A percentile compares a stretch with the other conserved stretches of the same genome.
phyloP scores from a whole-genome alignment of 2,888 invertebrate species.

The Cephus nigrinus region DNA sequence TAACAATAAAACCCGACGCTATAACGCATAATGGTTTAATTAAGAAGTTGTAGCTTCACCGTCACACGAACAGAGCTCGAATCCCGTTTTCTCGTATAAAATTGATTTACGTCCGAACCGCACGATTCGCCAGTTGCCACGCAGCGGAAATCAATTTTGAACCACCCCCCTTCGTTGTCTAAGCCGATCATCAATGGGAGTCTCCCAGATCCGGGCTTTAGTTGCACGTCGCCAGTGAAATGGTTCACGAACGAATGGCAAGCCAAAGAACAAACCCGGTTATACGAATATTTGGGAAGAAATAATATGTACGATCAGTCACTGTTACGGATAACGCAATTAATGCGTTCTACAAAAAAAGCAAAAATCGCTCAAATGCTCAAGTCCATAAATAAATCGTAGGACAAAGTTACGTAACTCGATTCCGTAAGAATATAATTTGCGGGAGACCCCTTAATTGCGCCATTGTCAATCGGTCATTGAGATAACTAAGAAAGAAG shows the following conservation, averaged over 20 bases:
- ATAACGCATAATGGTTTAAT: slow-evolving; percentile 62
- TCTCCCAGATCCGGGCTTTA: not conserved
- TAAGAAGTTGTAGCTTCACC: slow-evolving; percentile 55
- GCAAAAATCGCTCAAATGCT: not conserved
- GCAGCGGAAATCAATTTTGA: not conserved
- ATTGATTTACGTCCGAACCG: slow-evolving; percentile 2
- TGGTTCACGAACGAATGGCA: not conserved
- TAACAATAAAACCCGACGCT: slow-evolving; percentile 57
- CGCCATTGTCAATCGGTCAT: not conserved
- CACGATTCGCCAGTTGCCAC: slow-evolving; percentile 1
- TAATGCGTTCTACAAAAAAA: not conserved
- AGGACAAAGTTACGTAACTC: not conserved
- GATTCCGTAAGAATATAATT: not conserved
- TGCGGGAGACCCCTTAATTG: not conserved
- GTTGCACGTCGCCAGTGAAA: not conserved
- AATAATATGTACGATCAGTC: not conserved
- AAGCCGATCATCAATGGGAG: not conserved
- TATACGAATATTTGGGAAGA: not conserved
- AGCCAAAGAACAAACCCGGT: not conserved
- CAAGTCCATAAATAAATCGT: not conserved
- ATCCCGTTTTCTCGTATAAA: not conserved
- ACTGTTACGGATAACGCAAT: not conserved
- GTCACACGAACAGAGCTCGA: not conserved
- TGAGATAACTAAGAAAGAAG: not conserved
- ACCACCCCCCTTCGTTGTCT: not conserved